These are phyloP conservation scores for Mystacornis crossleyi DNA, from an alignment of 2,113 vertebrate genomes.

Conservation along the genomic window DNA sequence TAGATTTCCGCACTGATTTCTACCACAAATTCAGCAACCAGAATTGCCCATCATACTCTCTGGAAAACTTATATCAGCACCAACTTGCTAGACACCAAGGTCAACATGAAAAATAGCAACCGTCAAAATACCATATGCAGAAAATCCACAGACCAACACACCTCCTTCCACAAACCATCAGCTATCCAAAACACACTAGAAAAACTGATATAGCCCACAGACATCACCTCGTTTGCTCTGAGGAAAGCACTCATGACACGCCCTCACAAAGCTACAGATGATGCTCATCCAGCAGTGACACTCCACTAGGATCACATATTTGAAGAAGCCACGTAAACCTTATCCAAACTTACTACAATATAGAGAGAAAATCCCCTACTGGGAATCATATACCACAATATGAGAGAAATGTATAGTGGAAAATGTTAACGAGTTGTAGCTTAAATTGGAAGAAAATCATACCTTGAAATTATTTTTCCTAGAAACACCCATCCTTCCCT, in stretches of 20 bases:
- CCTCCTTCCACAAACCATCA: constrained; percentile 66
- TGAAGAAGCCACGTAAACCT: constrained; percentile 21
- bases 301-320: not conserved
- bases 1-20: not conserved
- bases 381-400: not conserved
- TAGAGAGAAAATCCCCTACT: not conserved
- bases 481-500: not conserved
- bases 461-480: constrained; percentile 6
- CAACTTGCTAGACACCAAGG: constrained; percentile 52
- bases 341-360: not conserved
- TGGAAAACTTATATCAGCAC: constrained; percentile 65
- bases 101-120: constrained; percentile 64
- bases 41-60: constrained; percentile 1
- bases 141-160: constrained; percentile 72
- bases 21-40: not conserved
- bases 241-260: not conserved
- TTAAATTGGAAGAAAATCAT: not conserved
- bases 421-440: not conserved
- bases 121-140: constrained; percentile 64
- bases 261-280: not conserved
- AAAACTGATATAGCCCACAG: constrained; percentile 57
- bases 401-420: not conserved
- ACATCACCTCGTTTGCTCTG: constrained; percentile 65
- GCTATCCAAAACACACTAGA: constrained; percentile 42
- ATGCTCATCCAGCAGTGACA: not conserved